Conservation (phyloP, 2,888 invertebrate genomes). For the Ommatoiulus sabulosus region DNA sequence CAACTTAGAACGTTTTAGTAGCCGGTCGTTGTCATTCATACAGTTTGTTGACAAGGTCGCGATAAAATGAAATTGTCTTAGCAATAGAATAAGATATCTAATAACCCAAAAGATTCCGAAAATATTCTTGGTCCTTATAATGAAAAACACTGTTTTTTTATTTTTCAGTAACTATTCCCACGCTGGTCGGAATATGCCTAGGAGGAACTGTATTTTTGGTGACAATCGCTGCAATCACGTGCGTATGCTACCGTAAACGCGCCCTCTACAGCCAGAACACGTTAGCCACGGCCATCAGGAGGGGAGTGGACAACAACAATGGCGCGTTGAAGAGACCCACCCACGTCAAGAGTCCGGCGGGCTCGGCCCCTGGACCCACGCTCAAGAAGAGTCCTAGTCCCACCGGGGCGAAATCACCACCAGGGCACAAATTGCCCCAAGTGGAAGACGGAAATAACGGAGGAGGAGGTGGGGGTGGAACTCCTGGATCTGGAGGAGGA, state of each 20-base stretch:
- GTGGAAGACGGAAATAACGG: slow-evolving; percentile 42
- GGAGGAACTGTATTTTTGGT: slow-evolving; percentile 74
- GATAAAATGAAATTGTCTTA: no score
- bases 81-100: no score
- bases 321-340: slow-evolving; percentile 73
- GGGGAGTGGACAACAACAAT: slow-evolving; percentile 54
- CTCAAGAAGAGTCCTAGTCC: slow-evolving; percentile 94
- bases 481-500: background rate
- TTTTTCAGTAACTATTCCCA: slow-evolving; percentile 71
- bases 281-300: slow-evolving; percentile 57
- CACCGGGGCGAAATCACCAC: slow-evolving; percentile 70
- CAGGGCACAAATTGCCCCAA: slow-evolving; percentile 57
- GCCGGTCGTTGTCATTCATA: no score
- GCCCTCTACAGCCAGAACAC: slow-evolving; percentile 49
- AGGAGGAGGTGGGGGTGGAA: slow-evolving; percentile 35
- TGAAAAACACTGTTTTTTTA: slow-evolving; percentile 37
- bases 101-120: no score
- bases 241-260: slow-evolving; percentile 76
- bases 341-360: slow-evolving; percentile 85
- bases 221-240: slow-evolving; percentile 74
- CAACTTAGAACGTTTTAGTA: no score
- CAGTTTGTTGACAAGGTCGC: no score
- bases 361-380: slow-evolving; percentile 68
- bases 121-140: no score
- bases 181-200: slow-evolving; percentile 75